A percentile compares a stretch with the other conserved stretches of the same genome.
Evolutionary conservation across 1,140 invertebrate genomes (phyloP).

Genomic region (Camponotus vicinus): DNA sequence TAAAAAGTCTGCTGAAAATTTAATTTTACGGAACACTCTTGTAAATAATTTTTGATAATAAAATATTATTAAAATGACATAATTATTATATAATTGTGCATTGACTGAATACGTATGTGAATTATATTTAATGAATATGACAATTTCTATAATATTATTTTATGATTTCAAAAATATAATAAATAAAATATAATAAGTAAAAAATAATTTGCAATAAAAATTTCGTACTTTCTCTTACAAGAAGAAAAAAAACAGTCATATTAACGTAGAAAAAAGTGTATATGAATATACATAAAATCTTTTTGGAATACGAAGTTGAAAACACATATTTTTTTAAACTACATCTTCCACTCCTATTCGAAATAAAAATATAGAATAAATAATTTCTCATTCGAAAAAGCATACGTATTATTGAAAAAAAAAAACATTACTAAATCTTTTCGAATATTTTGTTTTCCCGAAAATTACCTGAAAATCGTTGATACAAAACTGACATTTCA

Average conservation of each 20-base stretch:
- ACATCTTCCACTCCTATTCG: not conserved
- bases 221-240: not conserved
- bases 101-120: too few species aligned
- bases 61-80: not conserved
- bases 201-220: conserved; percentile 15
- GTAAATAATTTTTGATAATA: not conserved
- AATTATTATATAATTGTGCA: too few species aligned
- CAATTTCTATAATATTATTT: not conserved
- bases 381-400: not conserved
- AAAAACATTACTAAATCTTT: not conserved
- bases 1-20: not conserved
- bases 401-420: too few species aligned
- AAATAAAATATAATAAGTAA: not conserved
- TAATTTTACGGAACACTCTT: not conserved
- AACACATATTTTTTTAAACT: not conserved
- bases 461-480: too few species aligned
- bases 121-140: too few species aligned
- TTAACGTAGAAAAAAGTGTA: not conserved
- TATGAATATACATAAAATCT: not conserved
- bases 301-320: not conserved
- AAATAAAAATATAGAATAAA: not conserved
- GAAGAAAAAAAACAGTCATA: not conserved
- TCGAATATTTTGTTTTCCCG: not conserved
- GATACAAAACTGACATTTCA: not conserved
- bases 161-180: not conserved